These are phyloP conservation scores for Microplitis demolitor DNA, from an alignment of 1,140 invertebrate species.

Conservation along the genomic window DNA sequence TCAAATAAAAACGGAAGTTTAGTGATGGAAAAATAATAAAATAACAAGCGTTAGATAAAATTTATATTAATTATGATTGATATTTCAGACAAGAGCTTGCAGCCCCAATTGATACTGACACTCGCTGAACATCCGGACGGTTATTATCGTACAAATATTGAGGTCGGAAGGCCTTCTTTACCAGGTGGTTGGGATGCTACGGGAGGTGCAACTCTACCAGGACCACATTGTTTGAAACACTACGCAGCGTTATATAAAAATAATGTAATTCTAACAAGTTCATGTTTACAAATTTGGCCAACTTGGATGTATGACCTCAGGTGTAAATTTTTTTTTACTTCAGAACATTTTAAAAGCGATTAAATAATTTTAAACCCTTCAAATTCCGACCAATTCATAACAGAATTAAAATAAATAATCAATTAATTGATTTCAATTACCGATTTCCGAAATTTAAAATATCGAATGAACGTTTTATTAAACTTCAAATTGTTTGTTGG, in stretches of 20 bases:
- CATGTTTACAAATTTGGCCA: slow-evolving; percentile 69
- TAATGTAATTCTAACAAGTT: slow-evolving; percentile 56
- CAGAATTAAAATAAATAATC: not conserved
- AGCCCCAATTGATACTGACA: slow-evolving; percentile 39
- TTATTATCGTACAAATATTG: slow-evolving; percentile 58
- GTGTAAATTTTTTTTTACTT: slow-evolving; percentile 41
- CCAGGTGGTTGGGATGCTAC: slow-evolving; percentile 61
- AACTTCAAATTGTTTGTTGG: no score
- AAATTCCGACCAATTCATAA: not conserved
- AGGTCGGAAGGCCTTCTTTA: slow-evolving; percentile 56
- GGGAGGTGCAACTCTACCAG: slow-evolving; percentile 41
- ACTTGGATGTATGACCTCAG: slow-evolving; percentile 71
- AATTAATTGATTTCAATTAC: no score
- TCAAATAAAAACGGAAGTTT: not conserved
- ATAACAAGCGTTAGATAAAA: not conserved
- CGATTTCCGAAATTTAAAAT: not conserved
- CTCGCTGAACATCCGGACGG: slow-evolving; percentile 49
- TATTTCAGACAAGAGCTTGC: slow-evolving; percentile 25
- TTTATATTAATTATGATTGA: slow-evolving; percentile 35
- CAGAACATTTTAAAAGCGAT: not conserved
- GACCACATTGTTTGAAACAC: slow-evolving; percentile 60
- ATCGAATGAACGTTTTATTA: not conserved
- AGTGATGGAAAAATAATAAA: no score
- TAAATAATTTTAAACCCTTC: not conserved
- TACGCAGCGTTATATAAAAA: slow-evolving; percentile 64